A percentile compares a stretch with the other conserved stretches of the same genome.
phyloP scores from a whole-genome alignment of 2,888 invertebrate species.

The Andricus curvator region DNA sequence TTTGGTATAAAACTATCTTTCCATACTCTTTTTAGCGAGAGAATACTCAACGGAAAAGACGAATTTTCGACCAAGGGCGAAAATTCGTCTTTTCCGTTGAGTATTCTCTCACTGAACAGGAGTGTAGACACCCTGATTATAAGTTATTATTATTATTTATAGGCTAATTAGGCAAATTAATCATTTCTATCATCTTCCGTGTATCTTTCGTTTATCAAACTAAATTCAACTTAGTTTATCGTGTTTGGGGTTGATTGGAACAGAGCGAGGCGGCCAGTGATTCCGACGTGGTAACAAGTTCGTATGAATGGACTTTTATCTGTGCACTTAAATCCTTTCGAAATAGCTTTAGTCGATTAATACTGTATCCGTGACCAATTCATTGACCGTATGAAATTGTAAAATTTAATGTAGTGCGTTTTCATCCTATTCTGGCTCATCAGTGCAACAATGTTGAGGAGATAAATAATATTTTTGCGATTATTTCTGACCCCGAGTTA shows the following conservation, averaged over 20 bases:
- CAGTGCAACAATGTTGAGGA: not conserved
- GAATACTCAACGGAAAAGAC: too few relatives aligned
- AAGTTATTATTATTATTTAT: not conserved
- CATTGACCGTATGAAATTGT: conserved; percentile 40
- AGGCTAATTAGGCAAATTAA: conserved; percentile 1
- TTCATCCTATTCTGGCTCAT: conserved; percentile 17
- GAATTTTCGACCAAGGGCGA: too few relatives aligned
- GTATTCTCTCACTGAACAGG: too few relatives aligned
- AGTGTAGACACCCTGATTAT: too few relatives aligned
- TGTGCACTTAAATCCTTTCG: conserved; percentile 39
- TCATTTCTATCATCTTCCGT: not conserved
- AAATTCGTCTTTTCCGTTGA: too few relatives aligned
- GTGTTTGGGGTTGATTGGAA: not conserved
- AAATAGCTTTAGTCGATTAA: conserved; percentile 43
- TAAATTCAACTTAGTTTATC: conserved; percentile 19
- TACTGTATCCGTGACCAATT: conserved; percentile 39
- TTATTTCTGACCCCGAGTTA: not conserved
- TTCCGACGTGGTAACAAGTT: conserved; percentile 32
- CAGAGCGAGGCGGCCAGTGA: not conserved
- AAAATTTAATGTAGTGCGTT: conserved; percentile 19
- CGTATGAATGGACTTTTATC: conserved; percentile 40
- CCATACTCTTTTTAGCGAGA: too few relatives aligned
- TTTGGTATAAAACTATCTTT: too few relatives aligned
- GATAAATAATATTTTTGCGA: conserved; percentile 16
- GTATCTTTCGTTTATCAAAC: not conserved